Percentiles rank a stretch among this genome's conserved stretches.
phyloP scores from a whole-genome alignment of 1,140 invertebrate species.

The Zaprionus camerounensis region DNA sequence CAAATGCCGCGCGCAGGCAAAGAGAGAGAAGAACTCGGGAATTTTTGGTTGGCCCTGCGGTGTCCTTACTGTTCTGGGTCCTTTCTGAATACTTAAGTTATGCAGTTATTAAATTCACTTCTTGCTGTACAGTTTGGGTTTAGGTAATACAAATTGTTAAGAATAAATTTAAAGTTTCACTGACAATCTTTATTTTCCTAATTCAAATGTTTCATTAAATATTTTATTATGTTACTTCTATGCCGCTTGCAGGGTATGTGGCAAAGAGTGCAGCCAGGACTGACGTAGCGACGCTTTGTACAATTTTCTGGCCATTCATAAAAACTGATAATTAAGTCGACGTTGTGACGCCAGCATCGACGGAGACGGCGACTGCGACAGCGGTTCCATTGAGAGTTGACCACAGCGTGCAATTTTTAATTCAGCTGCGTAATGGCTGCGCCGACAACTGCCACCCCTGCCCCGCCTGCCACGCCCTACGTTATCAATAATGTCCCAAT shows the following conservation, averaged over 20 bases:
- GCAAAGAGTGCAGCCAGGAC: conserved; percentile 11
- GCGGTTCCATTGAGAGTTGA: conserved; percentile 24
- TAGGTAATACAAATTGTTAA: no score
- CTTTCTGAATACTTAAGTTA: neutral
- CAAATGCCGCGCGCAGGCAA: conserved; percentile 38
- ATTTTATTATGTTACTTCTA: no score
- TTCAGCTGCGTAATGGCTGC: conserved; percentile 45
- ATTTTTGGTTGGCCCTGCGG: neutral
- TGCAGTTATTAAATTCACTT: neutral
- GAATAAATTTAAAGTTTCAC: no score
- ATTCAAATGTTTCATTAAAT: no score
- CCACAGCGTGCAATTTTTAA: conserved; percentile 45
- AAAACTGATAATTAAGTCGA: conserved; percentile 71
- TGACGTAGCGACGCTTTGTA: conserved; percentile 46
- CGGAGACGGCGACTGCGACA: conserved; percentile 27
- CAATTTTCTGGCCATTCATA: conserved; percentile 65
- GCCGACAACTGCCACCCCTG: conserved; percentile 1
- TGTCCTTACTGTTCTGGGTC: neutral
- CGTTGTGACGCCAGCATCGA: conserved; percentile 7
- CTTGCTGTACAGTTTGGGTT: no score
- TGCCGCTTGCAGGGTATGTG: neutral
- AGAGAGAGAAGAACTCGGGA: conserved; percentile 14
- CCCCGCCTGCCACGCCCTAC: neutral
- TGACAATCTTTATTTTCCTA: no score
- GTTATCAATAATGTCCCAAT: conserved; percentile 19